A percentile compares a stretch with the other conserved stretches of the same genome.
Conservation (phyloP, 2,888 invertebrate genomes). For the Catonia carolina region DNA sequence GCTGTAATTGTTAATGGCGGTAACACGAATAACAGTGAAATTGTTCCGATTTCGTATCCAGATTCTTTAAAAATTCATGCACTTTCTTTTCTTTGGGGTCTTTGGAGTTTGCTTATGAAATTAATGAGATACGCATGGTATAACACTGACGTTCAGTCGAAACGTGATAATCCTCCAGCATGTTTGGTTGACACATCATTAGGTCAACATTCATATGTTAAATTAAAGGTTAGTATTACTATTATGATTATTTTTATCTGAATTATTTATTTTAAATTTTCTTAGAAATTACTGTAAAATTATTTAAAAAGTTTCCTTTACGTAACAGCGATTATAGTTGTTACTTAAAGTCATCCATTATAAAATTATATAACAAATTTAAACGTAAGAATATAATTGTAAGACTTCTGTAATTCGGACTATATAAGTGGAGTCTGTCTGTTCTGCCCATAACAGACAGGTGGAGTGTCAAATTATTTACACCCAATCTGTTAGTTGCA, state of each 20-base stretch:
- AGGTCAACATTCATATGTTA: slow-evolving; percentile 57
- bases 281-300: neutral
- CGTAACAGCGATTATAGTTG: too few species aligned
- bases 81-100: slow-evolving; percentile 47
- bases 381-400: too few species aligned
- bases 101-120: slow-evolving; percentile 47
- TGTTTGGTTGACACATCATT: slow-evolving; percentile 53
- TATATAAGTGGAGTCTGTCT: too few species aligned
- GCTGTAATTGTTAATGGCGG: too few species aligned
- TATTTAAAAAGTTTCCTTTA: too few species aligned
- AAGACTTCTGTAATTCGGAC: too few species aligned
- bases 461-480: too few species aligned
- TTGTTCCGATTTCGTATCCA: slow-evolving; percentile 47
- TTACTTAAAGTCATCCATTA: too few species aligned
- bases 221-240: slow-evolving; percentile 51
- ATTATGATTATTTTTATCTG: slow-evolving; percentile 4
- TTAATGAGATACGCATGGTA: slow-evolving; percentile 48
- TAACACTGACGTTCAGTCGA: neutral
- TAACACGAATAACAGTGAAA: slow-evolving; percentile 27
- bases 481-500: too few species aligned
- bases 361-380: too few species aligned
- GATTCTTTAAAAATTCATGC: slow-evolving; percentile 47
- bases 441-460: too few species aligned
- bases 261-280: neutral
- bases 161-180: slow-evolving; percentile 50